Evolutionary conservation across 2,113 vertebrate genomes (phyloP), one percentile per base, ranked within the genome.

Genomic region (Fregetta grallaria): DNA sequence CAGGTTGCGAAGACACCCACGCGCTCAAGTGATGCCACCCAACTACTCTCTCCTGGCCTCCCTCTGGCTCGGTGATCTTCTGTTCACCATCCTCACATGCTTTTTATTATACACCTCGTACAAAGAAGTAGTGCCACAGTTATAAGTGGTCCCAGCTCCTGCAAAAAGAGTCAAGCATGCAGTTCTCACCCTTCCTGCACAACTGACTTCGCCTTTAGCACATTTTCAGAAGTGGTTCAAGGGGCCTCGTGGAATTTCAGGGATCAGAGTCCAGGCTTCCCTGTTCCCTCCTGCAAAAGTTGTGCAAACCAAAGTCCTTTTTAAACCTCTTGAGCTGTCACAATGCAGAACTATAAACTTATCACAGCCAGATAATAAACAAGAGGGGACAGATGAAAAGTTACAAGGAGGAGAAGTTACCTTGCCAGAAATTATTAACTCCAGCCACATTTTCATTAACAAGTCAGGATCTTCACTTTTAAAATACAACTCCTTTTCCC

Each of bases 341-440:
- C 18, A 62, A 55, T 5, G 5, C 44, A 81, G 55, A 91, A 34
- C 21, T 34, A 63, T 63, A 68, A 91, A 74, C 4, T 80, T 63
- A 75, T 4, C 2, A 0, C 1, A 3, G 16, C 5, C 45, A 84
- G 73, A 61, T 38, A 86, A 92, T 3, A 86, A 86, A 47, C 22
- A 42, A n/a, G 44, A 82, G 16, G 3, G 16, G 18, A 62, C 29
- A 74, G n/a, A 81, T 25, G 19, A 6, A 42, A 71, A 83, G 40
- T 22, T 67, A 74, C 15, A 79, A 56, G 13, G 27, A 87, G 4
- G 20, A 14, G 56, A 76, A 67, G 23, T 36, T 66, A 86, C 19
- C 26, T 74, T 88, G 18, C 15, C n/a, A 88, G 85, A 88, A 90
- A 73, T 76, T 63, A 90, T 73, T 63, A 94, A 88, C 79, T 81